These are phyloP conservation scores for Strigamia maritima DNA, from an alignment of 2,888 invertebrate species.

Conservation along the genomic window DNA sequence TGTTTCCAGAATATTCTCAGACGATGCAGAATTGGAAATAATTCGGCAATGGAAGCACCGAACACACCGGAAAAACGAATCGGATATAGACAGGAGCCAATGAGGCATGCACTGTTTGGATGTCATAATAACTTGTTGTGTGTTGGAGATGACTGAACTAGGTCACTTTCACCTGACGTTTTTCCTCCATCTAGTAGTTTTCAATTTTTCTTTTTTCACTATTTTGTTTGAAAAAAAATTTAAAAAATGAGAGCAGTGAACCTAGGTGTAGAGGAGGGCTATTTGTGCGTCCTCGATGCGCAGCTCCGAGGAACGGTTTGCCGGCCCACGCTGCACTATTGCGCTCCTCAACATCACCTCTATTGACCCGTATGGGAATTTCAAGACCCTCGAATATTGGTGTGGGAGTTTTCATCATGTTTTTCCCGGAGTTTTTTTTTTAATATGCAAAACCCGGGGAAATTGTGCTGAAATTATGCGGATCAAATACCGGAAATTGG, in stretches of 20 bases:
- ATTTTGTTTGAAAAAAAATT: background rate
- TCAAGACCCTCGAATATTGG: slow-evolving; percentile 1
- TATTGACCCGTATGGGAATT: slow-evolving; percentile 12
- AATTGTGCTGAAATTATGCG: background rate
- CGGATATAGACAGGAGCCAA: background rate
- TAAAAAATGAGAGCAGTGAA: slow-evolving; percentile 1
- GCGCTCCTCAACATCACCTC: background rate
- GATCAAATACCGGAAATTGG: too few species aligned
- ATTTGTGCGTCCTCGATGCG: slow-evolving; percentile 10
- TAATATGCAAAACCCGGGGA: background rate
- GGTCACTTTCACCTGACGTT: background rate
- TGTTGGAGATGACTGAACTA: background rate
- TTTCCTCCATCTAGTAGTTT: background rate
- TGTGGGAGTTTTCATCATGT: background rate
- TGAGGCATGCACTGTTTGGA: background rate
- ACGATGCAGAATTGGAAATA: background rate
- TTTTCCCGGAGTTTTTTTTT: background rate
- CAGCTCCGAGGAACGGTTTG: slow-evolving; percentile 1
- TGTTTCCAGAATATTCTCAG: background rate
- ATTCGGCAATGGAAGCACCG: background rate
- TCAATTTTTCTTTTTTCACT: background rate
- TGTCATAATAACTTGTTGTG: background rate
- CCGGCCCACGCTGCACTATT: background rate
- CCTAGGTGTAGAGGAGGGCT: background rate
- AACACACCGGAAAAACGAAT: background rate